phyloP scores from a whole-genome alignment of 2,888 invertebrate genomes.

The Ptychoptera contaminata region DNA sequence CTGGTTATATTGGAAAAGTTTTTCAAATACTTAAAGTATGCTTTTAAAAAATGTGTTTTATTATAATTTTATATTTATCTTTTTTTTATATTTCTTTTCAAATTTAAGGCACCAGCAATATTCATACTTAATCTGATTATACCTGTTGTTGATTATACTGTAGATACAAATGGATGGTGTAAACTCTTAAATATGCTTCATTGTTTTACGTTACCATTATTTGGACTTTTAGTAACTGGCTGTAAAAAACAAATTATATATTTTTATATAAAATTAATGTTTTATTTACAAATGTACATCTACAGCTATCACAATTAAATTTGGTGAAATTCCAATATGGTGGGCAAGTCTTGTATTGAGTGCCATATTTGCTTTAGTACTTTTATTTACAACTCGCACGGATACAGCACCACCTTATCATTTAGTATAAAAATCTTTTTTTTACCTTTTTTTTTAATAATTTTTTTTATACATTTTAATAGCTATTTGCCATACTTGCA shows the following conservation, averaged over 20 bases:
- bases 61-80: too few relatives aligned
- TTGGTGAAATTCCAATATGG: too few relatives aligned
- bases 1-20: slow-evolving; percentile 3
- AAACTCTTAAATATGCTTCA: slow-evolving; percentile 38
- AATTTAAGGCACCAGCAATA: slow-evolving; percentile 28
- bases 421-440: slow-evolving; percentile 7
- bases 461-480: neutral
- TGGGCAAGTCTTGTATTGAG: too few relatives aligned
- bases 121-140: slow-evolving; percentile 36
- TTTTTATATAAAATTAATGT: neutral
- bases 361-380: too few relatives aligned
- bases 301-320: too few relatives aligned
- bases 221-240: neutral
- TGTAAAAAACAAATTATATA: neutral
- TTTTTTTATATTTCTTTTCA: too few relatives aligned
- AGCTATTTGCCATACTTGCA: slow-evolving; percentile 14
- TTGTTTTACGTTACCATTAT: slow-evolving; percentile 30
- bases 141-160: slow-evolving; percentile 37
- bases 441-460: neutral
- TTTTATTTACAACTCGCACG: slow-evolving; percentile 12
- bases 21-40: slow-evolving; percentile 8
- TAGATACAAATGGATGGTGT: slow-evolving; percentile 38
- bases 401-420: slow-evolving; percentile 16
- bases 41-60: too few relatives aligned
- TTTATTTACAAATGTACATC: too few relatives aligned